Conservation (phyloP, 30 jellyfish, hydroid and myxozoan species). For the Chrysaora quinquecirrha region DNA sequence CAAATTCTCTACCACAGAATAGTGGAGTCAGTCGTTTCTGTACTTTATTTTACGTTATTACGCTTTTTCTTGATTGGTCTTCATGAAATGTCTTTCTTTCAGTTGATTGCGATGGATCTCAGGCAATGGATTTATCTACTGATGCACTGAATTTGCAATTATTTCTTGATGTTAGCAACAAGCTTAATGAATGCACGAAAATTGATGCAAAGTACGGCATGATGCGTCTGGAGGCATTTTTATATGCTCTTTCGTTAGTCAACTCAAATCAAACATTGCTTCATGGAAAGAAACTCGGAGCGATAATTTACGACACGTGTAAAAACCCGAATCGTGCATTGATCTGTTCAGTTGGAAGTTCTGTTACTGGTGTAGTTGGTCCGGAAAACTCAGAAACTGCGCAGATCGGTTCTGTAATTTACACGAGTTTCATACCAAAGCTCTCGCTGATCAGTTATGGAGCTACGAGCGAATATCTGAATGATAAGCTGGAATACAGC, state of each 20-base stretch:
- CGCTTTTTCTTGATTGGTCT: too few species aligned
- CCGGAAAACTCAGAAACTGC: conserved; percentile 45
- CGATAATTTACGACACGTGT: conserved; percentile 37
- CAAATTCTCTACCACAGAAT: too few species aligned
- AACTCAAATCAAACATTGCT: not conserved
- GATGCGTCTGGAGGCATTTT: conserved; percentile 56
- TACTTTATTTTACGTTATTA: too few species aligned
- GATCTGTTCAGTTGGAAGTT: conserved; percentile 26
- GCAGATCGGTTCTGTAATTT: conserved; percentile 28
- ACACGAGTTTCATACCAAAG: conserved; percentile 27
- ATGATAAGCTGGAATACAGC: conserved; percentile 34
- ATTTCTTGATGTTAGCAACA: conserved; percentile 4
- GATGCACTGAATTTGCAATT: conserved; percentile 1
- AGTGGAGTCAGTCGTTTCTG: too few species aligned
- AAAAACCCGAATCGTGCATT: conserved; percentile 21
- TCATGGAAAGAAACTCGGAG: conserved; percentile 31
- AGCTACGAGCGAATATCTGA: conserved; percentile 50
- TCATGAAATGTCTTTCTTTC: too few species aligned
- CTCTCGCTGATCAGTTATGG: conserved; percentile 56
- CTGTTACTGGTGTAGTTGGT: conserved; percentile 26
- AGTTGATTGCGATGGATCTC: not conserved
- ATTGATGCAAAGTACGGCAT: conserved; percentile 57
- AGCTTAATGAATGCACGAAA: conserved; percentile 12
- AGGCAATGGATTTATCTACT: not conserved
- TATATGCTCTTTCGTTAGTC: conserved; percentile 41